Base-by-base conservation (phyloP, 1,140 invertebrate species). In the Drosophila murphyi region DNA sequence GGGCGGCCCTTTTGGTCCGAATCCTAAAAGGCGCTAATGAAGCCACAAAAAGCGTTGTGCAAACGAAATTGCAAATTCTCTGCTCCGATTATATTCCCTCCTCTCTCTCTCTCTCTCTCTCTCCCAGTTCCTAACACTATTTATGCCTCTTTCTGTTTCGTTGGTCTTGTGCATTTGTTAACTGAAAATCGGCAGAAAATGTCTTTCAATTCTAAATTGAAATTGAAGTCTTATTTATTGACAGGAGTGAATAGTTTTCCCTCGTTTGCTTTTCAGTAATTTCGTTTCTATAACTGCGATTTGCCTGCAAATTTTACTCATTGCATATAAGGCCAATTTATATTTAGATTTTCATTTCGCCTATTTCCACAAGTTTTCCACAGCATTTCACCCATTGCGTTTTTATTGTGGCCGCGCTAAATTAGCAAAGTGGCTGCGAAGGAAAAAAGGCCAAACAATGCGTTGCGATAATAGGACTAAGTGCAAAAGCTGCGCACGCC, bases 391-490 rank as follows among this genome's bases (percentile, higher is more conserved):
- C 43, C 81, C 80, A 72, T 56, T 64, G 68, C 63, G 70, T 86
- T 20, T 80, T 74, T 64, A 85, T 85, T 86, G 75, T 82, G 78
- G 83, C 72, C 65, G 62, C 64, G 73, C 62, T 50, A 76, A 83
- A 87, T 87, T 87, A 87, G 78, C 69, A 83, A 80, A 83, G 70
- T 55, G 12, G 31, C 20, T 20, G 1, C 20, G 1, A 35, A 56
- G 55, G 3, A 65, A 73, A 82, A 55, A 55, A 59, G 56, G 45
- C 45, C 60, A 70, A 87, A 87, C 79, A 87, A 87, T 80, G 61
- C 69, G 69, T 67, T 54, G 43, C 69, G 80, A 87, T 87, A 88
- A 82, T 87, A 72, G 65, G 82, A 76, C 78, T 71, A 87, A 87
- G 82, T 87, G 82, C 82, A 70, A 69, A 61, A 57, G 12, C 47